Evolutionary conservation across 2,888 invertebrate genomes (phyloP).

Genomic region (Trypoxylon attenuatum): DNA sequence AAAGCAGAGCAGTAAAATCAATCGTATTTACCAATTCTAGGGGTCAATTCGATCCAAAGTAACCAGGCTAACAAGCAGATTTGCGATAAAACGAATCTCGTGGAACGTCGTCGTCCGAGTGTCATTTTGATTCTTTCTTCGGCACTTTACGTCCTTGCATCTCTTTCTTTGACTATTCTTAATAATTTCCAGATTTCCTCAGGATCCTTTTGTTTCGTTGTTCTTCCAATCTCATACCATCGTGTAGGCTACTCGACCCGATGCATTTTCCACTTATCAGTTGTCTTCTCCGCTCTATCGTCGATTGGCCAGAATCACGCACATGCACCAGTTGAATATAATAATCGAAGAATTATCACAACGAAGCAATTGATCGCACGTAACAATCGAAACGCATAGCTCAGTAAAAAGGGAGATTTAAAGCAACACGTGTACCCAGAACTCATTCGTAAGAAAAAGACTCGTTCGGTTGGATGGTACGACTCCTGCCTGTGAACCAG

Average conservation of each 20-base stretch:
- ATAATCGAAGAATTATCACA: too few relatives aligned
- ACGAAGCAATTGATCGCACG: too few relatives aligned
- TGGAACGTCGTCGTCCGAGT: slow-evolving; percentile 36
- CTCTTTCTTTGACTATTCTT: slow-evolving; percentile 11
- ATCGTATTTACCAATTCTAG: slow-evolving; percentile 51
- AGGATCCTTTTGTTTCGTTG: too few relatives aligned
- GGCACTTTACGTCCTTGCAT: slow-evolving; percentile 27
- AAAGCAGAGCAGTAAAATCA: too few relatives aligned
- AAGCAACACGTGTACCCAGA: background rate
- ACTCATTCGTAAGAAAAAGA: slow-evolving; percentile 32
- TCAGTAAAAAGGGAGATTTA: too few relatives aligned
- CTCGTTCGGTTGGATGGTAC: slow-evolving; percentile 48
- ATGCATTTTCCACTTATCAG: too few relatives aligned
- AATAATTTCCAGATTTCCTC: too few relatives aligned
- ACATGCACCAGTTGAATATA: too few relatives aligned
- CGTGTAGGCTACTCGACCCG: too few relatives aligned
- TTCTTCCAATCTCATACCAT: background rate
- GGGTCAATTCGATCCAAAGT: slow-evolving; percentile 37
- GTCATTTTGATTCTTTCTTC: slow-evolving; percentile 39
- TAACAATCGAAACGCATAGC: too few relatives aligned
- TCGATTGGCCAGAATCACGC: too few relatives aligned
- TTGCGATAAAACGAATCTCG: slow-evolving; percentile 3
- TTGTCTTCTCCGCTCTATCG: too few relatives aligned
- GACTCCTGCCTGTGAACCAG: slow-evolving; percentile 26
- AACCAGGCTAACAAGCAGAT: slow-evolving; percentile 27